phyloP scores from a whole-genome alignment of 2,113 vertebrate genomes.

The Chelonoidis abingdonii region DNA sequence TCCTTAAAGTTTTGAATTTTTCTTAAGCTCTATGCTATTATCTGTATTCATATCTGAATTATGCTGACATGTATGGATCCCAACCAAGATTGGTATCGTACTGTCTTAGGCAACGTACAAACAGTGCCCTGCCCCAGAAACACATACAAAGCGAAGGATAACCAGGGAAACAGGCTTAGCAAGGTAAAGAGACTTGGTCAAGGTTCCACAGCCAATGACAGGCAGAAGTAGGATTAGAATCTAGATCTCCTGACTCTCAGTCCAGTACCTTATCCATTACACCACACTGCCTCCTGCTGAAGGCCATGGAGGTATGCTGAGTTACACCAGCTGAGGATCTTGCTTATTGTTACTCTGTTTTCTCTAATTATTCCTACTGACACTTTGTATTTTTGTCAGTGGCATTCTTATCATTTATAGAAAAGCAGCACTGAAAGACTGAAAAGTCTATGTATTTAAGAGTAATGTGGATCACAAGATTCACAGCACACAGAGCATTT shows the following conservation, averaged over 20 bases:
- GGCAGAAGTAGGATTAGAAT: not conserved
- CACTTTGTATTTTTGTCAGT: not conserved
- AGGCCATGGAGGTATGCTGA: not conserved
- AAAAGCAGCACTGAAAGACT: not conserved
- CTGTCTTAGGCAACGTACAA: not conserved
- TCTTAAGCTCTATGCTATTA: not conserved
- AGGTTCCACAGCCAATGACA: not conserved
- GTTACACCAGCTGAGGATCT: not conserved
- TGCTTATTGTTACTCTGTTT: not conserved
- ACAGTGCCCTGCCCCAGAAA: not conserved
- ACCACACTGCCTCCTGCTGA: not conserved
- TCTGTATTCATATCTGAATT: not conserved
- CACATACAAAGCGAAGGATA: not conserved
- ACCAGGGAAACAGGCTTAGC: not conserved
- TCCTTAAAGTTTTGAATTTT: rapidly evolving
- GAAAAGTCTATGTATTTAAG: not conserved
- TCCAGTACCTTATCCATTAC: not conserved
- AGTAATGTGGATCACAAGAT: not conserved
- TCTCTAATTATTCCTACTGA: not conserved
- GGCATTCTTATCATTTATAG: not conserved
- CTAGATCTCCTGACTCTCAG: rapidly evolving
- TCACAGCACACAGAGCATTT: rapidly evolving
- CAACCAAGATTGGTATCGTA: not conserved
- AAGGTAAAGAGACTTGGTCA: not conserved
- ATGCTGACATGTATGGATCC: not conserved